phyloP scores from a whole-genome alignment of 2,888 invertebrate genomes.

The Herminia tarsipennalis region DNA sequence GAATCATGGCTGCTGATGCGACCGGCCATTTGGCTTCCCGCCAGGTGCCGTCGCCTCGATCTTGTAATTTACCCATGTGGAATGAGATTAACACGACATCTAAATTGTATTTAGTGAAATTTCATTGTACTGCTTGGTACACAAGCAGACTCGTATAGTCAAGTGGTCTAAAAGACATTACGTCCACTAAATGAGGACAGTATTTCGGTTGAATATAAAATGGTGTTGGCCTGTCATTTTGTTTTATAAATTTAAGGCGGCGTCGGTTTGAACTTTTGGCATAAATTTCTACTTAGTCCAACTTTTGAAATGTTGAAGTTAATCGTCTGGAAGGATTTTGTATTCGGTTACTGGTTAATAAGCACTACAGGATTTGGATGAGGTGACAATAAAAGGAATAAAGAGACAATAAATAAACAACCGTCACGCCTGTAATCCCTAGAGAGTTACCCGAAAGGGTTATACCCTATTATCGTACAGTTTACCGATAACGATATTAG shows the following conservation, averaged over 20 bases:
- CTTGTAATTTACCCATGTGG: constrained; percentile 75
- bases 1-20: constrained; percentile 67
- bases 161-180: constrained; percentile 5
- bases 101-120: constrained; percentile 69
- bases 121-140: constrained; percentile 40
- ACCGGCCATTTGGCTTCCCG: constrained; percentile 69
- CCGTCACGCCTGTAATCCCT: constrained; percentile 7
- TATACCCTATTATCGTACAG: constrained; percentile 9
- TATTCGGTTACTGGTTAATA: constrained; percentile 9
- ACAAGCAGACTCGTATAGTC: constrained; percentile 19
- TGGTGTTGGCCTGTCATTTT: constrained; percentile 3
- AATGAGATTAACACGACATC: constrained; percentile 76
- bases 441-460: constrained; percentile 4
- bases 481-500: constrained; percentile 9
- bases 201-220: constrained; percentile 7
- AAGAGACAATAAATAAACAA: constrained; percentile 13
- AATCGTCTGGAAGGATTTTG: constrained; percentile 11
- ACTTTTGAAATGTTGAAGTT: constrained; percentile 7
- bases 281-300: constrained; percentile 9
- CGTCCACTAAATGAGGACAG: neutral
- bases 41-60: constrained; percentile 67
- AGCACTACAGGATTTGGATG: constrained; percentile 1
- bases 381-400: constrained; percentile 10
- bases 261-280: constrained; percentile 7
- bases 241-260: constrained; percentile 12